phyloP scores from a whole-genome alignment of 2,797 vertebrate genomes.

The Eidolon dupreanum region DNA sequence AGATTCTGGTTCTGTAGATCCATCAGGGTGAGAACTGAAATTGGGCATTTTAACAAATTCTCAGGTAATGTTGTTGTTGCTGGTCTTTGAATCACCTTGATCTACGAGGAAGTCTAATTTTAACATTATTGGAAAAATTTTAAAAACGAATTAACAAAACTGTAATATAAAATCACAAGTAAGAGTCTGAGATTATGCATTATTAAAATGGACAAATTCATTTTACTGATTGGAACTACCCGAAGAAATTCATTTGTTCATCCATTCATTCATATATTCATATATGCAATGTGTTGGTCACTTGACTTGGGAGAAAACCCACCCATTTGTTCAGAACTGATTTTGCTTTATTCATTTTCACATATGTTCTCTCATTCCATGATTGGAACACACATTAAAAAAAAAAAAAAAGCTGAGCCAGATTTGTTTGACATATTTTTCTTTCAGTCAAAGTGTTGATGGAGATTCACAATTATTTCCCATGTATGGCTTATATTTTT shows the following conservation, averaged over 20 bases:
- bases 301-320: not conserved
- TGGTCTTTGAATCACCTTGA: not conserved
- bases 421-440: slow-evolving; percentile 23
- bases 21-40: not conserved
- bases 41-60: slow-evolving; percentile 7
- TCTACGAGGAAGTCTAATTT: not conserved
- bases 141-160: not conserved
- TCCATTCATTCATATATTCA: not conserved
- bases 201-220: not conserved
- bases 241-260: not conserved
- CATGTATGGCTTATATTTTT: not conserved
- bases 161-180: not conserved
- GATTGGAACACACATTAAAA: not conserved
- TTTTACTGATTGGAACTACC: not conserved
- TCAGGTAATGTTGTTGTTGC: not conserved
- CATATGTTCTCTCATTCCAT: not conserved
- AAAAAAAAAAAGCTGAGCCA: not conserved
- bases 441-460: not conserved
- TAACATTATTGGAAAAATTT: not conserved
- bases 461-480: slow-evolving; percentile 20
- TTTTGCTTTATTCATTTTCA: not conserved
- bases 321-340: not conserved
- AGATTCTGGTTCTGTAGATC: not conserved
- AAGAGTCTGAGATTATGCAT: not conserved
- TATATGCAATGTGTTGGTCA: not conserved